Evolutionary conservation across 2,797 vertebrate genomes (phyloP).

Genomic region (Cryptoblepharus egeriae): DNA sequence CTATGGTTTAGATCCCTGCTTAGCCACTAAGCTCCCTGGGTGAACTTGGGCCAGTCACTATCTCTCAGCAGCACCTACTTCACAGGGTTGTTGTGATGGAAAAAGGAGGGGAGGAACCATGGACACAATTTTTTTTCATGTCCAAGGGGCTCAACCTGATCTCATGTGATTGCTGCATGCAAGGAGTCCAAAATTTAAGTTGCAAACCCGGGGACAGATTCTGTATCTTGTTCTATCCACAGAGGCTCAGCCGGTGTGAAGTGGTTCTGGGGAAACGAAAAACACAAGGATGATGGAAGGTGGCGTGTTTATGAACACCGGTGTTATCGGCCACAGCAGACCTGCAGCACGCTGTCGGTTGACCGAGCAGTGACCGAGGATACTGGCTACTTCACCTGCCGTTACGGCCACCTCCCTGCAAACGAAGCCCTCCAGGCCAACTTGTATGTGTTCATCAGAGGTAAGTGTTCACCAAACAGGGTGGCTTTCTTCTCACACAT

Average conservation of each 20-base stretch:
- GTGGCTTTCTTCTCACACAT: too few species aligned
- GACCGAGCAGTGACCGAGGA: slow-evolving; percentile 72
- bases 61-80: too few species aligned
- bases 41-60: too few species aligned
- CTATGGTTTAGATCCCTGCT: too few species aligned
- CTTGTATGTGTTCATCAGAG: slow-evolving; percentile 86
- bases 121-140: too few species aligned
- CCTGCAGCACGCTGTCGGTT: slow-evolving; percentile 82
- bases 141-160: too few species aligned
- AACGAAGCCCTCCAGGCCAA: slow-evolving; percentile 43
- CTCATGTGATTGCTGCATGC: neutral
- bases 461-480: slow-evolving; percentile 70
- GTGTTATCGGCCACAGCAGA: slow-evolving; percentile 64
- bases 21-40: too few species aligned
- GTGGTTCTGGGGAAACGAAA: slow-evolving; percentile 77
- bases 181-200: too few species aligned
- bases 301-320: slow-evolving; percentile 57
- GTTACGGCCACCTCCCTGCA: slow-evolving; percentile 33
- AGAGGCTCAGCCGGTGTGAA: slow-evolving; percentile 79
- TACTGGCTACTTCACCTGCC: slow-evolving; percentile 85
- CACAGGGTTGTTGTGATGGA: too few species aligned
- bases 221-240: slow-evolving; percentile 46
- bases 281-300: slow-evolving; percentile 55
- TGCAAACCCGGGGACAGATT: too few species aligned
- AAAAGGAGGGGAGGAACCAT: too few species aligned